Percentiles rank a stretch among this genome's conserved stretches.
These are phyloP conservation scores for Brachypteracias leptosomus DNA, from an alignment of 2,113 vertebrate genomes.

Conservation along the genomic window DNA sequence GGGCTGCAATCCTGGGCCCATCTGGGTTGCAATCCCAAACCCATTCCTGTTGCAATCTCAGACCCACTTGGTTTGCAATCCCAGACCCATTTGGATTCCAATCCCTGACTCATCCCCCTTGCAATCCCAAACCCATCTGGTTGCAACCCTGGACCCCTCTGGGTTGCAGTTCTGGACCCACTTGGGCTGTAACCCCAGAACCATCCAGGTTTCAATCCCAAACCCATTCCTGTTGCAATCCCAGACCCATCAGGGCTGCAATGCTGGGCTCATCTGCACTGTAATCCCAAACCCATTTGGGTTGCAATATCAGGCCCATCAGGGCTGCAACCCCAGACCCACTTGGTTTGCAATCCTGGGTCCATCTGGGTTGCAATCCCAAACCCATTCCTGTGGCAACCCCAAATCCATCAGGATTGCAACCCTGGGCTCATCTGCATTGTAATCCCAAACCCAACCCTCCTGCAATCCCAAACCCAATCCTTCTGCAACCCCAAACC, in stretches of 20 bases:
- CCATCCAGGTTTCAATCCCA: neutral
- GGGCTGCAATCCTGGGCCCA: no score
- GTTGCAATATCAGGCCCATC: neutral
- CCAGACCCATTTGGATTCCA: neutral
- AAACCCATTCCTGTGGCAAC: neutral
- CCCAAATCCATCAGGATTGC: neutral
- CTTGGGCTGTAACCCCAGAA: no score
- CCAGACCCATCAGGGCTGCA: neutral
- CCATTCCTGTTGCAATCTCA: neutral
- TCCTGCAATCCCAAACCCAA: no score
- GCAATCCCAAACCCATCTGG: neutral
- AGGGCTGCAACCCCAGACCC: neutral
- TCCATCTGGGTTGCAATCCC: neutral
- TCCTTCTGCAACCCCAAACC: neutral
- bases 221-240: neutral
- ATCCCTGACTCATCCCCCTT: neutral
- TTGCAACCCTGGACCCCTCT: neutral
- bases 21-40: no score
- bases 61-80: neutral
- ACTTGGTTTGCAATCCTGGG: neutral
- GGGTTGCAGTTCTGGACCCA: neutral
- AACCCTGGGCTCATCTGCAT: neutral
- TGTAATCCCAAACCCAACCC: neutral
- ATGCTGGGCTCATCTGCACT: no score
- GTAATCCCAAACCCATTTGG: neutral